Conservation (phyloP, 2,797 vertebrate genomes). For the Scarus forsteni region DNA sequence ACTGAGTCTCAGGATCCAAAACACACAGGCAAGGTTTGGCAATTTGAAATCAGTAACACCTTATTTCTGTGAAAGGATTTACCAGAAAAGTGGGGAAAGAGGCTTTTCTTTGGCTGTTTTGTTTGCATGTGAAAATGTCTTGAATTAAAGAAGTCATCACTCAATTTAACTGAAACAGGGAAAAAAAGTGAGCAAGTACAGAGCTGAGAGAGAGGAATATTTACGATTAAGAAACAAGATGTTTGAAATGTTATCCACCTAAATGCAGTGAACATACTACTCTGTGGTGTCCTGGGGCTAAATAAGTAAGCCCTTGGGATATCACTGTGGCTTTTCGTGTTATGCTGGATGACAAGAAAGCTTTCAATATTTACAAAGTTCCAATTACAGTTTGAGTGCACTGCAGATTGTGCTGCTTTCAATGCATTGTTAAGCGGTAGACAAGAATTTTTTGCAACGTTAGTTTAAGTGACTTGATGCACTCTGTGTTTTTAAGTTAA, state of each 20-base stretch:
- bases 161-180: not conserved
- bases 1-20: constrained; percentile 9
- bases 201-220: not conserved
- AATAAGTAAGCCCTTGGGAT: too few species aligned
- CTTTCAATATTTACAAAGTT: constrained; percentile 13
- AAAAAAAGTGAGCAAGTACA: not conserved
- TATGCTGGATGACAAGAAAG: constrained; percentile 7
- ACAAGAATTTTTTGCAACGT: too few species aligned
- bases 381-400: too few species aligned
- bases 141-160: not conserved
- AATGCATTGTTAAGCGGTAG: too few species aligned
- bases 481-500: too few species aligned
- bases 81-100: not conserved
- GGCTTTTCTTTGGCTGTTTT: not conserved
- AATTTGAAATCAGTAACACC: constrained; percentile 6
- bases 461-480: too few species aligned
- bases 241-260: not conserved
- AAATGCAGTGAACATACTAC: not conserved
- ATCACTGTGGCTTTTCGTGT: not conserved
- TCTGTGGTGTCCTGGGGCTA: not conserved
- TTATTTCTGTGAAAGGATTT: constrained; percentile 7
- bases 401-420: too few species aligned
- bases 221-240: not conserved
- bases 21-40: not conserved
- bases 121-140: not conserved